Percentiles rank a stretch among this genome's conserved stretches.
phyloP scores from a whole-genome alignment of 1,140 invertebrate genomes.

The Acyrthosiphon pisum region DNA sequence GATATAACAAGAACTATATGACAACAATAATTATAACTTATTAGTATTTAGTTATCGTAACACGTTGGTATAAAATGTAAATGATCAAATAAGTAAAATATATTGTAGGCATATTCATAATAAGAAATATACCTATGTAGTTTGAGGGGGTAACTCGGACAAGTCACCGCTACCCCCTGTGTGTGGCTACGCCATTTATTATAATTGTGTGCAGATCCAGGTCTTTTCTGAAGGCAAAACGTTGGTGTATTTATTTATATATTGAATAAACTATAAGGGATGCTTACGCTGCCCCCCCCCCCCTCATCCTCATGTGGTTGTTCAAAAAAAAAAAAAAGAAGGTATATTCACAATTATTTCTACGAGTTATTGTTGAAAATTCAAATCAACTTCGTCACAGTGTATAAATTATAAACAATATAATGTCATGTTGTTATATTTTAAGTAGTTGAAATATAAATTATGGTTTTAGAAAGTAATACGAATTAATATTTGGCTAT shows the following conservation, averaged over 20 bases:
- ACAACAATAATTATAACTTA: not conserved
- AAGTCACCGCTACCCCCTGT: not conserved
- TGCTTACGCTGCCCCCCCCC: not conserved
- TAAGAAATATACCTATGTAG: not conserved
- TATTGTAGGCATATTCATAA: not conserved
- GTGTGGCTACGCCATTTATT: not conserved
- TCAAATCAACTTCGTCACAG: not conserved
- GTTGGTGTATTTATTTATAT: not conserved
- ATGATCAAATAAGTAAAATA: not conserved
- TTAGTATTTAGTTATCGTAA: not conserved
- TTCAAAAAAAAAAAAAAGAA: not conserved
- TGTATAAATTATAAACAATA: conserved; percentile 11
- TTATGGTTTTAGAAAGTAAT: not conserved
- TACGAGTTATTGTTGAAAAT: not conserved
- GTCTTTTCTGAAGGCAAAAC: not conserved
- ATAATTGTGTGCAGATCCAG: not conserved
- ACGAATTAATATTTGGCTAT: not conserved
- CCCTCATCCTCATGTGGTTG: not conserved
- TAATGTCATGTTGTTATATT: not conserved
- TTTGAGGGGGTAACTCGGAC: too few species aligned
- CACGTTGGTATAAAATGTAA: not conserved
- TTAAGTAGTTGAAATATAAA: not conserved
- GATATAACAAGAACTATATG: too few species aligned
- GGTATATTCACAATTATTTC: not conserved
- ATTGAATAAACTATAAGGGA: not conserved